These are phyloP conservation scores for Solen grandis DNA, from an alignment of 1,140 invertebrate species.

Conservation along the genomic window DNA sequence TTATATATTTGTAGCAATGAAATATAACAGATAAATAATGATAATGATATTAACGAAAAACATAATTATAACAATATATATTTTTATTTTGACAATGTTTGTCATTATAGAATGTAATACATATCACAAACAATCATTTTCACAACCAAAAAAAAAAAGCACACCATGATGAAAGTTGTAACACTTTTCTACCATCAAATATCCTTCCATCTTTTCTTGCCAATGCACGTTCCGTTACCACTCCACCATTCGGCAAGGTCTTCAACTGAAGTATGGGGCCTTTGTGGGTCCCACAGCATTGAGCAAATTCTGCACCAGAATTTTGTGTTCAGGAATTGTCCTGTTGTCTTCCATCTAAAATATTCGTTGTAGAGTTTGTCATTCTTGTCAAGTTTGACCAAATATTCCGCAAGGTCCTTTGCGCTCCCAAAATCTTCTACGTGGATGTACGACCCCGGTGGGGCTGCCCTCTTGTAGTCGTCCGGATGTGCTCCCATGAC, in stretches of 20 bases:
- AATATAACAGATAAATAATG: no score
- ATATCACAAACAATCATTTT: no score
- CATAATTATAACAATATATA: no score
- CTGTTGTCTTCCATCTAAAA: slow-evolving; percentile 78
- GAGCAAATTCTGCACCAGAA: slow-evolving; percentile 97
- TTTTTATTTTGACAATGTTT: no score
- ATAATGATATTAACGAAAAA: no score
- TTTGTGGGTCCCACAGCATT: slow-evolving; percentile 67
- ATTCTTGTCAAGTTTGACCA: slow-evolving; percentile 84
- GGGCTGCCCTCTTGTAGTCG: slow-evolving; percentile 78
- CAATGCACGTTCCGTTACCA: slow-evolving; percentile 57
- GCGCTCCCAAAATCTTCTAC: slow-evolving; percentile 96
- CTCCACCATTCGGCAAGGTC: slow-evolving; percentile 69
- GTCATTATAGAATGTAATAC: no score
- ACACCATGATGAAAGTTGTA: no score
- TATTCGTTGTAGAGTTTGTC: slow-evolving; percentile 77
- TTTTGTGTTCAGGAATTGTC: slow-evolving; percentile 77
- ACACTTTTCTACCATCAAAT: no score
- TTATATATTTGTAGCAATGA: no score
- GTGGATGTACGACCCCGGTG: slow-evolving; percentile 92
- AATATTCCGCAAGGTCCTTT: slow-evolving; percentile 91
- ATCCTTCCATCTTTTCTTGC: slow-evolving; percentile 33
- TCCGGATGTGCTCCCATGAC: slow-evolving; percentile 82
- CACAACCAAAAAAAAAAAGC: no score
- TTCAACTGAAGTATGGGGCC: slow-evolving; percentile 32